These are phyloP conservation scores for Rhinoderma darwinii DNA, from an alignment of 2,113 vertebrate species.

Conservation along the genomic window DNA sequence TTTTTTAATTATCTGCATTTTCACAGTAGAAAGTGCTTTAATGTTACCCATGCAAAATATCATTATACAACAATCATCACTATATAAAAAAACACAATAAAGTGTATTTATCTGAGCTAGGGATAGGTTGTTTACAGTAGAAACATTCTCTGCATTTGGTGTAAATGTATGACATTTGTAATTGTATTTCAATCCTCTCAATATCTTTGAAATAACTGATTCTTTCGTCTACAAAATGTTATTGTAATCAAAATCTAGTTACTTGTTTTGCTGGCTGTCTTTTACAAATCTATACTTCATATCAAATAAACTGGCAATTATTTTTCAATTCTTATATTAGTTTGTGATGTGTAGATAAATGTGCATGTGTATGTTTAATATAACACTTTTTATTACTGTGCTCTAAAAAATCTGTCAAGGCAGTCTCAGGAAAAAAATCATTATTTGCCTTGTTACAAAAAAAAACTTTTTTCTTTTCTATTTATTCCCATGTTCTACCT, in stretches of 20 bases:
- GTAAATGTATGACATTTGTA: neutral
- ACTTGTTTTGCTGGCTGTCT: neutral
- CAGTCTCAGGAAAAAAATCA: neutral
- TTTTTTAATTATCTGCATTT: neutral
- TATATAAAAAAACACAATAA: neutral
- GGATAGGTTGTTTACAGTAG: too few relatives aligned
- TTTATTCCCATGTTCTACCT: neutral
- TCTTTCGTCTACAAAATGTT: neutral
- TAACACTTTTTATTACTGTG: neutral
- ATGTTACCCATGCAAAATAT: neutral
- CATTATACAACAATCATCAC: neutral
- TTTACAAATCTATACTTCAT: constrained; percentile 2
- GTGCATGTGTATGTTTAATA: neutral
- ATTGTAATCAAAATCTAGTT: neutral
- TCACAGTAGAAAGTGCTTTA: neutral
- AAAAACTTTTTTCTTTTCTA: neutral
- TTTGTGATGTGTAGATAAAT: neutral
- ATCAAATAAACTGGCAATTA: neutral
- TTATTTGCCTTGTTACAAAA: neutral
- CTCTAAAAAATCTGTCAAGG: neutral
- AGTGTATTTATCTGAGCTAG: neutral
- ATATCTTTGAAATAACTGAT: neutral
- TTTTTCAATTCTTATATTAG: constrained; percentile 14
- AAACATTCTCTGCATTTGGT: neutral
- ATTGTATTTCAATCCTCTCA: neutral